Evolutionary conservation across 2,888 invertebrate genomes (phyloP).

Genomic region (Leucophenga montana): DNA sequence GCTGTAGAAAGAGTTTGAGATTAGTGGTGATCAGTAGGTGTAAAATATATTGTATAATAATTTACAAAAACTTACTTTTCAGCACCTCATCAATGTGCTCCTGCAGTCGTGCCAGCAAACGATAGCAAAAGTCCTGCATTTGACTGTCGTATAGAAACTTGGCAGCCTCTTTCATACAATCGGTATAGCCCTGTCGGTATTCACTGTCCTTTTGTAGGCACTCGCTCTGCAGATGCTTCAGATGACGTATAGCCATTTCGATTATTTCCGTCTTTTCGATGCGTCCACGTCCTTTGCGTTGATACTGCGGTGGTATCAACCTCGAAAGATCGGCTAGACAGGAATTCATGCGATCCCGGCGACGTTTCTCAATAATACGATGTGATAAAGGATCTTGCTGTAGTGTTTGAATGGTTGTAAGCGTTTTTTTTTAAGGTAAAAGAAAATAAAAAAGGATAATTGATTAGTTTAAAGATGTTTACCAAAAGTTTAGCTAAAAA

Average conservation of each 20-base stretch:
- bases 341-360: constrained; percentile 97
- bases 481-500: no score
- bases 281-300: constrained; percentile 94
- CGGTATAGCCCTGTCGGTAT: constrained; percentile 90
- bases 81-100: constrained; percentile 82
- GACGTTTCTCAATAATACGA: constrained; percentile 95
- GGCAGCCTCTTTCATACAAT: constrained; percentile 91
- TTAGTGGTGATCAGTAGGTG: background rate
- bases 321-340: constrained; percentile 94
- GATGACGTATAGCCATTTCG: constrained; percentile 96
- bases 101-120: constrained; percentile 87
- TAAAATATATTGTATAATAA: background rate
- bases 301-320: constrained; percentile 92
- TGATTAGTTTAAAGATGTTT: no score
- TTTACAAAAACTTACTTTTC: constrained; percentile 75
- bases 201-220: constrained; percentile 73
- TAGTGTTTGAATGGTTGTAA: constrained; percentile 2
- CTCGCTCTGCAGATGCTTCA: constrained; percentile 88
- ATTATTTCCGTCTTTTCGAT: constrained; percentile 99
- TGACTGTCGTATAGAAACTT: constrained; percentile 90
- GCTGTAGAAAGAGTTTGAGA: constrained; percentile 47
- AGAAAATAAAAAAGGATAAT: constrained; percentile 17
- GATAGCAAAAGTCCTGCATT: constrained; percentile 87
- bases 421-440: background rate
- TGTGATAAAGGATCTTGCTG: constrained; percentile 98